phyloP scores from a whole-genome alignment of 2,113 vertebrate species.

The Stegastes partitus region DNA sequence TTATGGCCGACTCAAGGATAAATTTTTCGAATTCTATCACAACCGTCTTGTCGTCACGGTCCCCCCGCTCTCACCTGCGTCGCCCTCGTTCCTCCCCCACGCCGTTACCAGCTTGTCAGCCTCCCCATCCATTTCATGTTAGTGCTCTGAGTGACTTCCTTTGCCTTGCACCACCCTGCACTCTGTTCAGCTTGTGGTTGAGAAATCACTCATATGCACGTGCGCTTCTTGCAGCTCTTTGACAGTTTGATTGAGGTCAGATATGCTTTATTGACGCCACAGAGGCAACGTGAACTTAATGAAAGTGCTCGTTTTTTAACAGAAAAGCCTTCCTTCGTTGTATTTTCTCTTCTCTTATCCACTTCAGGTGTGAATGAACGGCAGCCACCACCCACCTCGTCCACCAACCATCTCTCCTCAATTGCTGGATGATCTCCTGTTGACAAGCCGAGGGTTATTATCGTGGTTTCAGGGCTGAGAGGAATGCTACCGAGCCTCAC shows the following conservation, averaged over 20 bases:
- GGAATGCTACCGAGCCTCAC: slow-evolving; percentile 70
- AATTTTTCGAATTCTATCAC: slow-evolving; percentile 59
- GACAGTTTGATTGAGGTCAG: background rate
- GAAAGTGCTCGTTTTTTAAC: slow-evolving; percentile 16
- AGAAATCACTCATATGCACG: slow-evolving; percentile 13
- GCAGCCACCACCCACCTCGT: slow-evolving; percentile 62
- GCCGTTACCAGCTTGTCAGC: slow-evolving; percentile 46
- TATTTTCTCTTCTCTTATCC: slow-evolving; percentile 30
- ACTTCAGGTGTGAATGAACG: slow-evolving; percentile 54
- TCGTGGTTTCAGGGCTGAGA: slow-evolving; percentile 63
- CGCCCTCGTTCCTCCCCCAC: slow-evolving; percentile 24
- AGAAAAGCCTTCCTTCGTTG: slow-evolving; percentile 25
- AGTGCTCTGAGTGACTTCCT: slow-evolving; percentile 52
- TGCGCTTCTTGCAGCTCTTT: slow-evolving; percentile 1
- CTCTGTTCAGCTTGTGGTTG: slow-evolving; percentile 21
- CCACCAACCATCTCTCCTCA: slow-evolving; percentile 44
- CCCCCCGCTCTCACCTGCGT: slow-evolving; percentile 8
- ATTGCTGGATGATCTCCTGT: slow-evolving; percentile 71
- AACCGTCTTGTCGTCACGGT: slow-evolving; percentile 12
- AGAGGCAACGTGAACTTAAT: slow-evolving; percentile 6
- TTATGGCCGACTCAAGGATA: slow-evolving; percentile 55
- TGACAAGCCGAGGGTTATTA: slow-evolving; percentile 80
- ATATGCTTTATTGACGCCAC: slow-evolving; percentile 13
- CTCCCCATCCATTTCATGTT: slow-evolving; percentile 33
- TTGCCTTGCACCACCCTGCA: slow-evolving; percentile 11